These are phyloP conservation scores for Recurvirostra avosetta DNA, from an alignment of 2,113 vertebrate species.

Conservation along the genomic window DNA sequence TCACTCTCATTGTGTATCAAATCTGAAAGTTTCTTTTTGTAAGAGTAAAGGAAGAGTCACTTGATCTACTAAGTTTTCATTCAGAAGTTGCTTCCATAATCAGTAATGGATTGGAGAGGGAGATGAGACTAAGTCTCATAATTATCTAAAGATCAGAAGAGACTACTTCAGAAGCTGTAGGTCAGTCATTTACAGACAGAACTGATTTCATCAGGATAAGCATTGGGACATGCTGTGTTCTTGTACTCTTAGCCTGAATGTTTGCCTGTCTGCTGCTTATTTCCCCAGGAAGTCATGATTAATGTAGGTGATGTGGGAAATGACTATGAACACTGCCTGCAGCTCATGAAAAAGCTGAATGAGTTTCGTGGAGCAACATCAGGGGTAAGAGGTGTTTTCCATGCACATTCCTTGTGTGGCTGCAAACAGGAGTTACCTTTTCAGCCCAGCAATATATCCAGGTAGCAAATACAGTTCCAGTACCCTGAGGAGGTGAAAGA, in stretches of 20 bases:
- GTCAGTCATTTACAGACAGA: neutral
- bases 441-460: neutral
- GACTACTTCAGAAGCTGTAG: neutral
- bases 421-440: neutral
- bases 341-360: conserved; percentile 80
- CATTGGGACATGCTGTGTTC: neutral
- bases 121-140: neutral
- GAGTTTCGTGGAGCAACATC: conserved; percentile 76
- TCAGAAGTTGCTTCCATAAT: neutral
- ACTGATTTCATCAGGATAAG: neutral
- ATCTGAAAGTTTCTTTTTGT: neutral
- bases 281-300: conserved; percentile 84
- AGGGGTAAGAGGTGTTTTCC: conserved; percentile 72
- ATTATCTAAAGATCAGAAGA: neutral
- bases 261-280: neutral
- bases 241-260: neutral
- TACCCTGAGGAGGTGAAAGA: neutral
- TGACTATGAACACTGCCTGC: conserved; percentile 86
- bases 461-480: neutral
- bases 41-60: neutral
- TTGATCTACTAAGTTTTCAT: neutral
- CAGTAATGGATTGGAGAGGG: neutral
- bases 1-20: neutral
- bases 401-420: neutral
- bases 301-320: conserved; percentile 82